Evolutionary conservation across 2,797 vertebrate genomes (phyloP).

Genomic region (Manis crassicaudata): DNA sequence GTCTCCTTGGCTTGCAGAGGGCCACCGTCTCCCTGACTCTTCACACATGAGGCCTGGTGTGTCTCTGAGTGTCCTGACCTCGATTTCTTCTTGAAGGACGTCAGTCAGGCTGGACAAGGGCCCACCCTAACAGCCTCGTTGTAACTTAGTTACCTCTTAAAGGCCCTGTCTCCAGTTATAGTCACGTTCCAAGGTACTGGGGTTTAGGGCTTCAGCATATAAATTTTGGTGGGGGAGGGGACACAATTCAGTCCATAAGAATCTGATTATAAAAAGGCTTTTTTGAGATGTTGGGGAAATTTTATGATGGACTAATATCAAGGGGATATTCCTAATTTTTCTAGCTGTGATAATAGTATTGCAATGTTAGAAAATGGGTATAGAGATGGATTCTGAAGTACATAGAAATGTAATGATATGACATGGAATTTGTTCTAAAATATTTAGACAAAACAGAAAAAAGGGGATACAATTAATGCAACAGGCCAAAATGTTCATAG

Average conservation of each 20-base stretch:
- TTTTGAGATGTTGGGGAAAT: neutral
- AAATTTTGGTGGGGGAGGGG: neutral
- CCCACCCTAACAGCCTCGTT: neutral
- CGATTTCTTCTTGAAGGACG: neutral
- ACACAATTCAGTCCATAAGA: neutral
- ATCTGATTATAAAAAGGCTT: neutral
- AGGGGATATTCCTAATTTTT: neutral
- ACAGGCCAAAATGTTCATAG: neutral
- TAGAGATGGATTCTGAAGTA: slow-evolving; percentile 15
- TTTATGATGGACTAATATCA: slow-evolving; percentile 39
- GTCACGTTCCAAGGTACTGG: neutral
- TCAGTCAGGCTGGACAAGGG: neutral
- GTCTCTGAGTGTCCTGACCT: neutral
- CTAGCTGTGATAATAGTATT: neutral
- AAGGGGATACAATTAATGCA: neutral
- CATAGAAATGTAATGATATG: neutral
- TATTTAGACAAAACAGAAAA: neutral
- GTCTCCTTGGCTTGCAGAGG: neutral
- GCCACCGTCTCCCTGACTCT: neutral
- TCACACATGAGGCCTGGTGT: neutral
- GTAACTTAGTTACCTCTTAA: neutral
- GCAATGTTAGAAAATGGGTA: neutral
- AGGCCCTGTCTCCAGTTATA: neutral
- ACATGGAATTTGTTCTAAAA: slow-evolving; percentile 22
- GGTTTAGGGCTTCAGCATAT: neutral